Evolutionary conservation across 1,140 invertebrate genomes (phyloP).

Genomic region (Rhynchophorus ferrugineus): DNA sequence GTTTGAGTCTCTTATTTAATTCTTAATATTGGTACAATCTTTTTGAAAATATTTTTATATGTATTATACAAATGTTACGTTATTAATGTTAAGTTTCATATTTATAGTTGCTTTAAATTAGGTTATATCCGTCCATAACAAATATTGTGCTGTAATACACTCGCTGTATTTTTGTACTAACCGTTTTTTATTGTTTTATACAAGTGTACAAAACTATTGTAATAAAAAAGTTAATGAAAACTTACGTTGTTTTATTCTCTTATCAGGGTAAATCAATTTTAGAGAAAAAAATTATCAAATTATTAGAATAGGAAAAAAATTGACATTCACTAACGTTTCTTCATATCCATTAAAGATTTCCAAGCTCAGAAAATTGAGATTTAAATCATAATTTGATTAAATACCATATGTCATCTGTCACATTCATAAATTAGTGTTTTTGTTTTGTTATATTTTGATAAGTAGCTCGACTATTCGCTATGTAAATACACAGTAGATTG

Average conservation of each 20-base stretch:
- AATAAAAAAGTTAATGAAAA: conserved; percentile 19
- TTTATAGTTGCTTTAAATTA: background rate
- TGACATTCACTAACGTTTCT: too few species aligned
- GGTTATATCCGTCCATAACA: conserved; percentile 14
- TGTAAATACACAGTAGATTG: too few species aligned
- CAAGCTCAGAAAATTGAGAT: too few species aligned
- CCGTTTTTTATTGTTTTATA: conserved; percentile 7
- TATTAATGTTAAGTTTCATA: conserved; percentile 8
- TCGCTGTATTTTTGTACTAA: conserved; percentile 13
- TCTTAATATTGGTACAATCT: too few species aligned
- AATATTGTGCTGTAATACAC: conserved; percentile 6
- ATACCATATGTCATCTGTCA: too few species aligned
- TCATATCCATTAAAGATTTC: too few species aligned
- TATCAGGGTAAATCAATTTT: conserved; percentile 19
- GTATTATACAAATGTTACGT: background rate
- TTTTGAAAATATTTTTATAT: background rate
- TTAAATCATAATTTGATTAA: too few species aligned
- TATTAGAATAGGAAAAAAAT: too few species aligned
- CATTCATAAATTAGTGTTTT: too few species aligned
- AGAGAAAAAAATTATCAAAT: too few species aligned
- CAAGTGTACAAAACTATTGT: conserved; percentile 17
- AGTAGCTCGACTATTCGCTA: too few species aligned
- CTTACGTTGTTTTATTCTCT: conserved; percentile 17
- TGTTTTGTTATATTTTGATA: too few species aligned
- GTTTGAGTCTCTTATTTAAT: background rate